Percentiles rank a stretch among this genome's conserved stretches.
phyloP scores from a whole-genome alignment of 2,797 vertebrate genomes.

The Fistularia tabacaria region DNA sequence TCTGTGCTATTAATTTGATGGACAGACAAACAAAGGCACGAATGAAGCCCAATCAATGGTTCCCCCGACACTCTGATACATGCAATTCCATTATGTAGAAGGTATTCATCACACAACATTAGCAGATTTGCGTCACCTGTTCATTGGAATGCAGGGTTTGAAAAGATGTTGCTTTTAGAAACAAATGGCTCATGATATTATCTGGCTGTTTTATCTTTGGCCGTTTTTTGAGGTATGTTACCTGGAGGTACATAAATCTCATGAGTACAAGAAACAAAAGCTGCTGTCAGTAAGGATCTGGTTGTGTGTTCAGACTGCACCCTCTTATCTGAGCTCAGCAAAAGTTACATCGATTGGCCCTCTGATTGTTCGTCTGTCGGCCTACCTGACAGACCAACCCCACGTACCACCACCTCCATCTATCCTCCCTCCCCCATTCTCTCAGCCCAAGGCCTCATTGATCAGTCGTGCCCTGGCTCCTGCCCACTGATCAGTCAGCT shows the following conservation, averaged over 20 bases:
- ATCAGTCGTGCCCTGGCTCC: conserved; percentile 51
- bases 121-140: conserved; percentile 23
- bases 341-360: conserved; percentile 61
- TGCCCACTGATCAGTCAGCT: conserved; percentile 61
- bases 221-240: conserved; percentile 17
- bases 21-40: conserved; percentile 47
- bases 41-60: conserved; percentile 41
- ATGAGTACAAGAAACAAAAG: conserved; percentile 54
- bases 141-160: conserved; percentile 13
- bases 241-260: conserved; percentile 22
- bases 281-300: conserved; percentile 49
- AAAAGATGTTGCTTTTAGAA: conserved; percentile 9
- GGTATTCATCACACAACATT: conserved; percentile 37
- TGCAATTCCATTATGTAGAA: conserved; percentile 24
- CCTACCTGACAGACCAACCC: conserved; percentile 37
- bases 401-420: conserved; percentile 13
- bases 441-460: conserved; percentile 58
- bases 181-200: conserved; percentile 33
- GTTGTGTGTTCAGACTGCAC: conserved; percentile 30
- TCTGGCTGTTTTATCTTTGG: conserved; percentile 16
- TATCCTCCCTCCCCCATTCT: conserved; percentile 7
- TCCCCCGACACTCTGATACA: conserved; percentile 18
- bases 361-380: conserved; percentile 66
- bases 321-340: conserved; percentile 70
- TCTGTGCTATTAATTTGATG: conserved; percentile 41